Evolutionary conservation across 2,113 vertebrate species (phyloP), one percentile per base, ranked within the genome.

Genomic region (Notarius quadriscutis): DNA sequence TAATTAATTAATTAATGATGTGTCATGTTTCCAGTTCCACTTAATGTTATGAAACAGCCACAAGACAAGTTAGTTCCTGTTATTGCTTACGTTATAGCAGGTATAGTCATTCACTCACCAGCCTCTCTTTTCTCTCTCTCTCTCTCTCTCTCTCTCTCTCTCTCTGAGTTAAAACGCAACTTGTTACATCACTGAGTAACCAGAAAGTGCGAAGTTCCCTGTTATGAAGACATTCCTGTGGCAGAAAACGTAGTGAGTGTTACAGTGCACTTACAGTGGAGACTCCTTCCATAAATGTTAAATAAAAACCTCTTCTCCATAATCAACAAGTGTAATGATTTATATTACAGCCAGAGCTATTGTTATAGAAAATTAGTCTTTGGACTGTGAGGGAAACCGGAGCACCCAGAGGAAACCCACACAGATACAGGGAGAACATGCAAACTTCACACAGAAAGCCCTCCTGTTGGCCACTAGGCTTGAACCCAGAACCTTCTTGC

Each of bases 1-100:
- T 82, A 82, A 82, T 63, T 82, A 82, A 82, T 65, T 11, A 65
- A 65, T 14, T 30, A 30, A 30, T 30, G 5, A 63, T 80, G 22
- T 62, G 81, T 48, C 60, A 65, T n/a, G 34, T 50, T 50, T 50
- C 22, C 65, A 65, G 27, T 25, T 82, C 58, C 60, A 50, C 50
- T 82, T 50, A 50, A 25, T 15, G 34, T 50, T 50, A 63, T 82
- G 17, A 11, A 80, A 27, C 14, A 58, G 8, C 27, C 10, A 17
- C 4, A 58, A 30, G 27, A 80, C 78, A 58, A 18, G 12, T 51
- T 78, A n/a, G 30, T 65, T 50, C 58, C 20, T 62, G 57, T 63
- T 63, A 63, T 14, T 41, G 80, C 58, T 82, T 48, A 63, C 5
- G 5, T 27, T 80, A 30, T 80, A 27, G 27, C 51, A 15, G 10